A percentile compares a stretch with the other conserved stretches of the same genome.
Evolutionary conservation across 2,113 vertebrate genomes (phyloP).

Genomic region (Chionodraco myersi): DNA sequence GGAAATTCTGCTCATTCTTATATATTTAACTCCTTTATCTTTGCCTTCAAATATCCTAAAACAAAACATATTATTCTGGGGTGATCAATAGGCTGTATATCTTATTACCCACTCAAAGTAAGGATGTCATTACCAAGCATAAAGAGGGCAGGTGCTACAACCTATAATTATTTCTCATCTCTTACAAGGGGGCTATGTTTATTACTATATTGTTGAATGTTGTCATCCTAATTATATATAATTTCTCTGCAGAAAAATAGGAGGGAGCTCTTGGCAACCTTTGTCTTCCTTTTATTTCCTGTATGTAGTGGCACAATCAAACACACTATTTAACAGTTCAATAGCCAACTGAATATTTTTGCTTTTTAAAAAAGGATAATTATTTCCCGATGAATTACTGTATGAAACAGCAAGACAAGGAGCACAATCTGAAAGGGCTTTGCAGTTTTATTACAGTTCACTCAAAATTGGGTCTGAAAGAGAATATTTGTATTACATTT

Average conservation of each 20-base stretch:
- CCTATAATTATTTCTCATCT: not conserved
- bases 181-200: not conserved
- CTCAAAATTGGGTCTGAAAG: slow-evolving; percentile 34
- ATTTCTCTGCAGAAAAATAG: not conserved
- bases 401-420: not conserved
- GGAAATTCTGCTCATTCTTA: slow-evolving; percentile 12
- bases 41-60: not conserved
- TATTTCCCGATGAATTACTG: not conserved
- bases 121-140: slow-evolving; percentile 1
- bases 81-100: not conserved
- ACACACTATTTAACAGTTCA: not conserved
- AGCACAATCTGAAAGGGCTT: too few relatives aligned
- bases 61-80: not conserved
- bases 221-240: not conserved
- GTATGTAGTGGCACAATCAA: not conserved
- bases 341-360: too few relatives aligned
- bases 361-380: not conserved
- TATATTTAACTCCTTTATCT: not conserved
- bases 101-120: not conserved
- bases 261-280: not conserved
- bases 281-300: not conserved
- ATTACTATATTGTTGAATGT: not conserved
- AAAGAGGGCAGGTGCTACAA: not conserved
- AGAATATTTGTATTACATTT: slow-evolving; percentile 58
- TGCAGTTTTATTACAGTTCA: not conserved